Percentiles rank a stretch among this genome's conserved stretches.
Evolutionary conservation across 2,888 invertebrate genomes (phyloP).

Genomic region (Spisula solida): DNA sequence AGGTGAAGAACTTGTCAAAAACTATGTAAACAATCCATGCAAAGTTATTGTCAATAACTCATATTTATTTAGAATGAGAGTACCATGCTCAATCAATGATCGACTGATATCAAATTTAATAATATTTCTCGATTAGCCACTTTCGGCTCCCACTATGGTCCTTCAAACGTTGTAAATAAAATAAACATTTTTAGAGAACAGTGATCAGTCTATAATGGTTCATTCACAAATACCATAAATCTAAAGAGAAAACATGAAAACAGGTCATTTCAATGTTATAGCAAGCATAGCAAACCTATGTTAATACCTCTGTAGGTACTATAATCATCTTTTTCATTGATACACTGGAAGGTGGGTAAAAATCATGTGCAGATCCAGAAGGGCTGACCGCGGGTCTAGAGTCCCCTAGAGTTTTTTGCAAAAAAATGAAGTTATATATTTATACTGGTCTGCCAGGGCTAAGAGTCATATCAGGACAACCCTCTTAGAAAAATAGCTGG

Average conservation of each 20-base stretch:
- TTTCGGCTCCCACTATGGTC: neutral
- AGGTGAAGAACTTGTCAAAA: slow-evolving; percentile 2
- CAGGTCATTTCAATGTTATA: neutral
- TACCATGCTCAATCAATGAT: slow-evolving; percentile 6
- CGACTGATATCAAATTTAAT: neutral
- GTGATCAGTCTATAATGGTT: neutral
- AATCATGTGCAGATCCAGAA: no score
- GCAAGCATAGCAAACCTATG: neutral
- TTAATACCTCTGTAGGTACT: neutral
- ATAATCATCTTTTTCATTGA: neutral
- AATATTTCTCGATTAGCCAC: slow-evolving; percentile 6
- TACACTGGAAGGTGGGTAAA: no score
- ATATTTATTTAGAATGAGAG: slow-evolving; percentile 14
- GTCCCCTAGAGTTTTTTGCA: no score
- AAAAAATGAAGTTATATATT: no score
- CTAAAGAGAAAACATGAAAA: neutral
- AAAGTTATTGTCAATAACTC: slow-evolving; percentile 30
- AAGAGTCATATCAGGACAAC: no score
- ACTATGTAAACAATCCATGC: slow-evolving; percentile 1
- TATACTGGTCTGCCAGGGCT: no score
- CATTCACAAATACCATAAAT: neutral
- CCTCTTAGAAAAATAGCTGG: no score
- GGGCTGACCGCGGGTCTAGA: no score
- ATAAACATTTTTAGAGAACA: neutral
- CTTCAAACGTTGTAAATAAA: neutral